Base-by-base conservation (phyloP, 2,797 vertebrate species). In the Mastacembelus armatus region DNA sequence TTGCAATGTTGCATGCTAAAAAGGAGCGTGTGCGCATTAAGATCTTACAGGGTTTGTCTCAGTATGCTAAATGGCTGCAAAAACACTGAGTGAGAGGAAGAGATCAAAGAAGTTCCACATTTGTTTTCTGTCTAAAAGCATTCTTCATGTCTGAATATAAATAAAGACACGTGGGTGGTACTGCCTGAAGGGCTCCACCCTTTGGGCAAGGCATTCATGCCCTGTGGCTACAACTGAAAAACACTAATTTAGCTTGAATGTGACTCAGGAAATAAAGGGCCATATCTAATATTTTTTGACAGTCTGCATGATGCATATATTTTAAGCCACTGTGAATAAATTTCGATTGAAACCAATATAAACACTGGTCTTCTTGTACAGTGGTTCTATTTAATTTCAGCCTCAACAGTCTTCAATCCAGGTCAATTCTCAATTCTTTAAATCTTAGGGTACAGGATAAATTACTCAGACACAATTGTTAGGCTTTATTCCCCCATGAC, bases 111-210 rank as follows among this genome's bases (percentile, higher is more conserved):
- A 27, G 36, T 24, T 43, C 10, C 32, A 57, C 29, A 40, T n/a
- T n/a, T n/a, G 30, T 50, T 49, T 65, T 61, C 16, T 1, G 2
- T 19, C 26, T 56, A 40, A 68, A 21, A 55, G 58, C 63, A 43
- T 68, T 66, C 58, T 62, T 26, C 68, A 45, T 51, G 59, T 55
- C 15, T 75, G 56, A 69, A 69, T 54, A 61, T 52, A 72, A 74
- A 74, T 56, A 64, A 77, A 75, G 50, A 51, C 22, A 29, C 54
- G 73, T 80, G 29, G 78, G 69, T 4, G 57, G 44, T 33, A 39
- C 26, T 21, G 68, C 71, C 59, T 60, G 52, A 64, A 49, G 58
- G 40, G 15, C 43, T 42, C 19, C 29, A 18, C 56, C 60, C 48
- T 70, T 30, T 74, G 54, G 76, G 57, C 70, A 66, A 72, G 35